Evolutionary conservation across 2,888 invertebrate species (phyloP).

Genomic region (Diarsia rubi): DNA sequence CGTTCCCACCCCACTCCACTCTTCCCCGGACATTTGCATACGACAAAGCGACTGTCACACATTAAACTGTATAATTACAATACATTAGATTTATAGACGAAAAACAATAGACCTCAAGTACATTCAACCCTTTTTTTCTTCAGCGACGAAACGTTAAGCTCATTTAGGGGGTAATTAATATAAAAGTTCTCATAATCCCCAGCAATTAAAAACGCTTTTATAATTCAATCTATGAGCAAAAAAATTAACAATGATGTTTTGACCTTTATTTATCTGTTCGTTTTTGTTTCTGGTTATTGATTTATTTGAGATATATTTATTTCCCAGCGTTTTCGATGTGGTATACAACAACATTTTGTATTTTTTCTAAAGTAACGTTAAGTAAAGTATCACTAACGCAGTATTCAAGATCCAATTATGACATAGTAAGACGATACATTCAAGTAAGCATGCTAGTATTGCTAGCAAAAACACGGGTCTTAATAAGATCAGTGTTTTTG

Average conservation of each 20-base stretch:
- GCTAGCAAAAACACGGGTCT: conserved; percentile 31
- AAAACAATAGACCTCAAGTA: conserved; percentile 85
- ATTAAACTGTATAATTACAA: conserved; percentile 89
- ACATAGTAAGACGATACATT: neutral
- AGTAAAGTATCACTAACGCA: neutral
- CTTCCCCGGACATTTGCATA: conserved; percentile 84
- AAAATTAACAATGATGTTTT: conserved; percentile 77
- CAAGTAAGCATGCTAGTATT: neutral
- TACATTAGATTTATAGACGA: conserved; percentile 88
- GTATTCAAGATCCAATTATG: conserved; percentile 2
- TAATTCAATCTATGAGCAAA: conserved; percentile 66
- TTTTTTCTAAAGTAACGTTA: neutral
- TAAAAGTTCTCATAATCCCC: conserved; percentile 86
- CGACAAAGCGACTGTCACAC: conserved; percentile 89
- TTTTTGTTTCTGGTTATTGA: conserved; percentile 44
- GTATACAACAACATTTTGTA: neutral
- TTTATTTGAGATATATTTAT: conserved; percentile 39
- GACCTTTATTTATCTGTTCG: conserved; percentile 72
- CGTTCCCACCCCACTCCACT: conserved; percentile 86
- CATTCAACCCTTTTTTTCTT: conserved; percentile 84
- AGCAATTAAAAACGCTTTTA: conserved; percentile 82
- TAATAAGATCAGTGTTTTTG: conserved; percentile 35
- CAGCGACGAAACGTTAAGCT: conserved; percentile 80
- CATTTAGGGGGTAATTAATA: conserved; percentile 89
- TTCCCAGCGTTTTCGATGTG: conserved; percentile 30